Evolutionary conservation across 2,113 vertebrate genomes (phyloP).

Genomic region (Phaethornis superciliosus): DNA sequence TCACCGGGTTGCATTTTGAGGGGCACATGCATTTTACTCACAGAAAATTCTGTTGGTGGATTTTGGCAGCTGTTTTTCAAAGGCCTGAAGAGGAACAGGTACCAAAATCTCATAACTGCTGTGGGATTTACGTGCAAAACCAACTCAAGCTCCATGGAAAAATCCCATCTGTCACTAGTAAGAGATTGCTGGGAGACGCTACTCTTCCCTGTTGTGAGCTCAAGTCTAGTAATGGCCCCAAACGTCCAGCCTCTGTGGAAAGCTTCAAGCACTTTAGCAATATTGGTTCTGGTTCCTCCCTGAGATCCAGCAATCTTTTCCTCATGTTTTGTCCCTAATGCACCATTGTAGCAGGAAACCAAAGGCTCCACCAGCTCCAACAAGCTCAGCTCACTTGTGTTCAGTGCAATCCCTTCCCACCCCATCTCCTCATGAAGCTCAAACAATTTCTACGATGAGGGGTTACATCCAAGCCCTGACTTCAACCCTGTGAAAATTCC

Average conservation of each 20-base stretch:
- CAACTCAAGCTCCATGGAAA: too few species aligned
- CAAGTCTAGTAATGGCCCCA: rapidly evolving
- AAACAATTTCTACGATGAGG: neutral
- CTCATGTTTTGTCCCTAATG: neutral
- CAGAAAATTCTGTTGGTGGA: neutral
- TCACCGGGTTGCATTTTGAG: neutral
- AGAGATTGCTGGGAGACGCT: too few species aligned
- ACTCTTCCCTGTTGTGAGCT: too few species aligned
- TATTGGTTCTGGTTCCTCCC: neutral
- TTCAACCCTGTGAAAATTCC: neutral
- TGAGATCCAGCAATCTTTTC: neutral
- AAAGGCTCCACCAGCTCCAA: neutral
- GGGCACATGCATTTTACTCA: neutral
- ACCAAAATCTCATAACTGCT: neutral
- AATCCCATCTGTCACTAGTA: too few species aligned
- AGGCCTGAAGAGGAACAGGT: neutral
- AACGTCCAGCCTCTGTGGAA: rapidly evolving
- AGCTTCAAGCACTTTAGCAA: neutral
- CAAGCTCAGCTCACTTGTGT: neutral
- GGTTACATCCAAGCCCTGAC: neutral
- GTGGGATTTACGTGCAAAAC: too few species aligned
- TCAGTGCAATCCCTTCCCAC: neutral
- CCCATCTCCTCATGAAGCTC: neutral
- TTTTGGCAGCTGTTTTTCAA: neutral
- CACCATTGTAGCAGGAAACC: neutral